Conservation (phyloP, 2,888 invertebrate genomes). For the Cantharis lateralis region DNA sequence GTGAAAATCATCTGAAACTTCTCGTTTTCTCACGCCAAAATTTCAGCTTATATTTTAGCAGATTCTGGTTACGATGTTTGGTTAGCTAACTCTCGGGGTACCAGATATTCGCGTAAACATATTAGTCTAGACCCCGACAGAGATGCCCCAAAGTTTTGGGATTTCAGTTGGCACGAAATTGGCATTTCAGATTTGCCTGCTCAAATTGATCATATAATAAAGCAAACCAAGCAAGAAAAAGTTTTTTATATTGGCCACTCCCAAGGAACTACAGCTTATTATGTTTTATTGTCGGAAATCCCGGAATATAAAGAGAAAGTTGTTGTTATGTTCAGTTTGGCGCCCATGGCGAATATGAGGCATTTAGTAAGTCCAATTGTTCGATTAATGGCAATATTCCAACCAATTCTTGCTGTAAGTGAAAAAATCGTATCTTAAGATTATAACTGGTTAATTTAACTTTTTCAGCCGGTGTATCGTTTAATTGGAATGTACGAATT, state of each 20-base stretch:
- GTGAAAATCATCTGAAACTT: background rate
- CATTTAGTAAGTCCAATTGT: background rate
- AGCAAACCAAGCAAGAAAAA: constrained; percentile 8
- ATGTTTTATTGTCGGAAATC: constrained; percentile 10
- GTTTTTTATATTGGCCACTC: constrained; percentile 30
- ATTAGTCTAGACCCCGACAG: constrained; percentile 38
- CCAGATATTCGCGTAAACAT: constrained; percentile 61
- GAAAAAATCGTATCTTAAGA: background rate
- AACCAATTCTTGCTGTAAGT: background rate
- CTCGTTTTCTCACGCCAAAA: constrained; percentile 26
- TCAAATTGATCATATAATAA: constrained; percentile 71
- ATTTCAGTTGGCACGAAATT: constrained; percentile 77
- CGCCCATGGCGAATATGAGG: constrained; percentile 65
- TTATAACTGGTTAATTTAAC: background rate
- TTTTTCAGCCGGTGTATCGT: background rate
- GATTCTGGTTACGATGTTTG: constrained; percentile 59
- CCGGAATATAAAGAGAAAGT: constrained; percentile 20
- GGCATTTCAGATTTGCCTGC: constrained; percentile 76
- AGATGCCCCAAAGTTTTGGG: constrained; percentile 34
- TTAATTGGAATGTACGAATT: constrained; percentile 62
- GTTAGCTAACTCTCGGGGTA: constrained; percentile 66
- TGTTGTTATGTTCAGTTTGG: constrained; percentile 70
- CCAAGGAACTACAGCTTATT: constrained; percentile 16
- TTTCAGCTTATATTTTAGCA: constrained; percentile 57
- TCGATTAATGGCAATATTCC: background rate